Conservation (phyloP, 2,113 vertebrate species). For the Ciconia stormi region DNA sequence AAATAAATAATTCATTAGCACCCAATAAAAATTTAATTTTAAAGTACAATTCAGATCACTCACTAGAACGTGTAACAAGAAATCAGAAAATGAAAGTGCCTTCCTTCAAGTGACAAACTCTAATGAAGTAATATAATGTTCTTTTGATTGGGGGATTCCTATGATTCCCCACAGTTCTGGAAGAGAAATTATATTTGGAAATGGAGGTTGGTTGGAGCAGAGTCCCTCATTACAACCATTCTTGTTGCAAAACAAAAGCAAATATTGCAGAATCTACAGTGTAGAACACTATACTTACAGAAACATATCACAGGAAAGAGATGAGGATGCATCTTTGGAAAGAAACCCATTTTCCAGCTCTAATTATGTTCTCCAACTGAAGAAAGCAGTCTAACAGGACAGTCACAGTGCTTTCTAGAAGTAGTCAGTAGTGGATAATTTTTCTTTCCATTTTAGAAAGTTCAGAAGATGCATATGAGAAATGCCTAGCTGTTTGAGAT, state of each 20-base stretch:
- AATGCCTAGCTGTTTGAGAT: not conserved
- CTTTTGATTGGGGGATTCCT: not conserved
- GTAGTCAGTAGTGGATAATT: not conserved
- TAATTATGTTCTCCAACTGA: not conserved
- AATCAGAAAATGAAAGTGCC: conserved; percentile 37
- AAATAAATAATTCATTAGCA: conserved; percentile 80
- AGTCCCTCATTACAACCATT: not conserved
- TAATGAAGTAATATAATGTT: conserved; percentile 27
- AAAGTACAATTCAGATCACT: conserved; percentile 60
- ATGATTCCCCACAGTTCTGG: not conserved
- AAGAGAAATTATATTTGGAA: conserved; percentile 40
- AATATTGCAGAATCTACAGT: not conserved
- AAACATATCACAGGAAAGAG: not conserved
- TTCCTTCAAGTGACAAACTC: conserved; percentile 52
- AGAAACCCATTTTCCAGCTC: not conserved
- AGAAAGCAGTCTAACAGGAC: not conserved
- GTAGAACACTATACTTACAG: not conserved
- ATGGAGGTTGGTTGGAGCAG: not conserved
- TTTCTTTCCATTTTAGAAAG: not conserved
- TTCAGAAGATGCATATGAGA: not conserved
- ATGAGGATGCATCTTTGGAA: not conserved
- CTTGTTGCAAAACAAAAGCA: not conserved
- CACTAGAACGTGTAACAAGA: conserved; percentile 33
- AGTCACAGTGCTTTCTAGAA: not conserved
- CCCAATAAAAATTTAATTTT: conserved; percentile 77